Evolutionary conservation across 2,888 invertebrate genomes (phyloP), one percentile per base, ranked within the genome.

Genomic region (Sarcophaga carnaria): DNA sequence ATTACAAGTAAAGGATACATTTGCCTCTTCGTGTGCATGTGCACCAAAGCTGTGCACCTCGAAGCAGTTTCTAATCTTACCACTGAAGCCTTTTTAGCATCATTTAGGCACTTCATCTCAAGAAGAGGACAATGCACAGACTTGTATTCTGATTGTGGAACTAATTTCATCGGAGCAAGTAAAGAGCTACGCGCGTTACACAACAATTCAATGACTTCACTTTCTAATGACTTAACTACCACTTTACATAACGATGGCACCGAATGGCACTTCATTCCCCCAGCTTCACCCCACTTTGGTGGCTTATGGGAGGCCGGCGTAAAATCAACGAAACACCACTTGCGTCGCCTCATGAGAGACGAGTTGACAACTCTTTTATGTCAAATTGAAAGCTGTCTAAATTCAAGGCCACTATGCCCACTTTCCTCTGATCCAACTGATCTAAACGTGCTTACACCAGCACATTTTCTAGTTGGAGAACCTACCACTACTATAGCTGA

Each of bases 11-110:
- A 89, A 66, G 71, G 74, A 2, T 89, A 89, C 20, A 20, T 20
- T 20, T 20, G 20, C 20, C 20, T 20, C 20, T 20, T 20, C 20
- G 20, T 20, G 20, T 20, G 20, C 20, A 20, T 20, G 20, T 20
- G 20, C 20, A 20, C 20, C 20, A 20, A 20, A 20, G 20, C 20
- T 20, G 20, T 20, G 20, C 20, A 20, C 20, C 20, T 20, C 20
- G 20, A 20, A 20, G 20, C 69, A 4, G 89, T 87, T 6, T 72
- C 78, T 0, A 87, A 84, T 25, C 22, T 89, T 11, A 85, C 86
- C 6, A 66, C 87, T 2, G 70, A 71, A 4, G 86, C 87, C 12
- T 89, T 89, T 45, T 64, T 88, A 11, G 89, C 85, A 1, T 86
- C 88, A 22, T 86, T 88, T 20, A 74, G 79, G 22, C 69, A 87